phyloP scores from a whole-genome alignment of 2,888 invertebrate genomes.

The Athalia rosae region DNA sequence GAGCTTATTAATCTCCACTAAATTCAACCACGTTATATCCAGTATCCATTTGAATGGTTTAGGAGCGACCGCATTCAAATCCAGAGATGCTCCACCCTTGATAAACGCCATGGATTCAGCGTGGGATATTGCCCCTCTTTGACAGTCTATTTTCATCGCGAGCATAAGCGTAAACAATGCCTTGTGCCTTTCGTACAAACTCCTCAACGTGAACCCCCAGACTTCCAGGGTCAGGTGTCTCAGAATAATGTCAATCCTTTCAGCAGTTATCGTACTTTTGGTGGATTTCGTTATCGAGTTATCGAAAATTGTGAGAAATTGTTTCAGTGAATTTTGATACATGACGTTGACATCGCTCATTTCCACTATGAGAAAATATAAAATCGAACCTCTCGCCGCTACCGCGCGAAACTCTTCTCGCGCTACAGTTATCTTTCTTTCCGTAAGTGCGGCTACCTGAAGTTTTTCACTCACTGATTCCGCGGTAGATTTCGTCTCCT shows the following conservation, averaged over 20 bases:
- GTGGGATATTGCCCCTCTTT: slow-evolving; percentile 86
- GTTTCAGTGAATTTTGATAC: slow-evolving; percentile 97
- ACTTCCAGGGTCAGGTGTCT: slow-evolving; percentile 93
- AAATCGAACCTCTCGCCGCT: slow-evolving; percentile 93
- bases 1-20: slow-evolving; percentile 93
- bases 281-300: slow-evolving; percentile 93
- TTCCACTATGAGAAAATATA: slow-evolving; percentile 97
- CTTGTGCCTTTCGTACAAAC: slow-evolving; percentile 95
- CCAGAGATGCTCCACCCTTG: slow-evolving; percentile 96
- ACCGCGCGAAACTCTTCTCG: slow-evolving; percentile 97
- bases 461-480: slow-evolving; percentile 97
- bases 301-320: slow-evolving; percentile 95
- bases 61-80: slow-evolving; percentile 92
- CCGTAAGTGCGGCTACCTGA: slow-evolving; percentile 93
- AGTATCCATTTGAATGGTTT: slow-evolving; percentile 97
- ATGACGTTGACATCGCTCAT: slow-evolving; percentile 97
- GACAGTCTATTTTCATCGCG: slow-evolving; percentile 95
- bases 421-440: slow-evolving; percentile 94
- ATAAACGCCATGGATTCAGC: slow-evolving; percentile 97
- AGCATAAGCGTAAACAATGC: slow-evolving; percentile 94
- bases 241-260: slow-evolving; percentile 91
- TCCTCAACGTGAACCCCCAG: slow-evolving; percentile 93
- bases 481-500: slow-evolving; percentile 88
- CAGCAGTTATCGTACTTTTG: slow-evolving; percentile 88
- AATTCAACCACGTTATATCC: slow-evolving; percentile 96